Percentiles rank a stretch among this genome's conserved stretches.
Conservation (phyloP, 1,140 invertebrate genomes). For the Macrostomum lignano region DNA sequence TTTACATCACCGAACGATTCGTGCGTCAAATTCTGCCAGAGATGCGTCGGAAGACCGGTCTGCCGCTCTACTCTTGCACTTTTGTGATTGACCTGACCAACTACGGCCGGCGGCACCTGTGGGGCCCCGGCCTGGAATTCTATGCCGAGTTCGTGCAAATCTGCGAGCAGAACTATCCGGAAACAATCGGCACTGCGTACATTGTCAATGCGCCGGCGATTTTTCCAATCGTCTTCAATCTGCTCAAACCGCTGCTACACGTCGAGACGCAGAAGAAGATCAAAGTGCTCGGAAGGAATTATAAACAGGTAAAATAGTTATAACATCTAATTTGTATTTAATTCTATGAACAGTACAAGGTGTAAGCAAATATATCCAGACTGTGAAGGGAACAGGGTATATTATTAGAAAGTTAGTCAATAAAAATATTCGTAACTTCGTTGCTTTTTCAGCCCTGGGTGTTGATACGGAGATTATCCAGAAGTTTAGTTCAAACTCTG, state of each 20-base stretch:
- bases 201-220: conserved; percentile 51
- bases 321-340: too few species aligned
- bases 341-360: too few species aligned
- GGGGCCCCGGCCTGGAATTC: conserved; percentile 47
- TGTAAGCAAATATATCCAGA: too few species aligned
- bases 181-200: conserved; percentile 47
- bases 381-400: too few species aligned
- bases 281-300: conserved; percentile 45
- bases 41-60: conserved; percentile 31
- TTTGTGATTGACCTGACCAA: conserved; percentile 53
- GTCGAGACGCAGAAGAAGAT: conserved; percentile 60
- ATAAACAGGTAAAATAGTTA: conserved; percentile 41
- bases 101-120: conserved; percentile 50
- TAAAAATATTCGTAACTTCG: too few species aligned
- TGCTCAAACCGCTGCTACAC: conserved; percentile 55
- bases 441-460: too few species aligned
- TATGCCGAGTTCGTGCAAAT: conserved; percentile 41
- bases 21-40: conserved; percentile 19
- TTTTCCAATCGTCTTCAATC: conserved; percentile 49
- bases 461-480: too few species aligned
- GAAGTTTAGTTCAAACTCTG: too few species aligned
- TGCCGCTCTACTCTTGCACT: conserved; percentile 32
- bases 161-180: conserved; percentile 31
- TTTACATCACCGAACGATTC: not conserved
- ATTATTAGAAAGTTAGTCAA: too few species aligned